Percentiles rank a stretch among this genome's conserved stretches.
Evolutionary conservation across 92 coral and sea anemone genomes (phyloP).

Genomic region (Galaxea fascicularis): DNA sequence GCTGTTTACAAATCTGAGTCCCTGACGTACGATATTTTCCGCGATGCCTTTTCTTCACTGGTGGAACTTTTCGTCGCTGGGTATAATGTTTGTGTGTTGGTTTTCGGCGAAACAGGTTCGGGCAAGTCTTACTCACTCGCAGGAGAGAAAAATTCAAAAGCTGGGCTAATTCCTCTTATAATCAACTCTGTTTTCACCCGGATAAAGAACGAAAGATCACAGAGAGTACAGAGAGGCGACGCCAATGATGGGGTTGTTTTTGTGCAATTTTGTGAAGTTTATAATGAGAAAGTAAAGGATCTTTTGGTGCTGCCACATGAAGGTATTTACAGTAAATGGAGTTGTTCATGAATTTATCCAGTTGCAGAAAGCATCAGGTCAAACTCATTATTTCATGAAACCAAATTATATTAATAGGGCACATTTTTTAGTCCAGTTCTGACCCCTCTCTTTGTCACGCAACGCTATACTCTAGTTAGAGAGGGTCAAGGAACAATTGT

Average conservation of each 20-base stretch:
- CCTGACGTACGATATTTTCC: constrained; percentile 74
- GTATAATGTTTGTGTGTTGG: constrained; percentile 81
- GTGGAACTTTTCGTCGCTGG: constrained; percentile 80
- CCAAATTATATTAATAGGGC: too few species aligned
- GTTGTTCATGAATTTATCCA: neutral
- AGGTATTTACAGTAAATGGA: constrained; percentile 52
- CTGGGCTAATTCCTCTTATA: constrained; percentile 78
- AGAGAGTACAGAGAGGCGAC: constrained; percentile 57
- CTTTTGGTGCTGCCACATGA: constrained; percentile 72
- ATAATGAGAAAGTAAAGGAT: constrained; percentile 81
- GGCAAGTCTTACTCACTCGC: constrained; percentile 88
- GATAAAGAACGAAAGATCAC: constrained; percentile 50
- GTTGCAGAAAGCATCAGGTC: too few species aligned
- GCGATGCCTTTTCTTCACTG: constrained; percentile 70
- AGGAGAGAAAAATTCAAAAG: constrained; percentile 84
- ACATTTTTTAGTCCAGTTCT: too few species aligned
- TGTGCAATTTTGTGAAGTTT: constrained; percentile 72
- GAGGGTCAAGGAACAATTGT: too few species aligned
- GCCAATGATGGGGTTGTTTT: constrained; percentile 47
- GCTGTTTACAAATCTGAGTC: constrained; percentile 73
- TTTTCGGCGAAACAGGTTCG: constrained; percentile 82
- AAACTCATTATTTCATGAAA: too few species aligned
- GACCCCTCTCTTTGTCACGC: too few species aligned
- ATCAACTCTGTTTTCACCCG: constrained; percentile 81
- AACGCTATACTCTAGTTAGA: too few species aligned